Evolutionary conservation across 2,888 invertebrate genomes (phyloP).

Genomic region (Bombylius discolor): DNA sequence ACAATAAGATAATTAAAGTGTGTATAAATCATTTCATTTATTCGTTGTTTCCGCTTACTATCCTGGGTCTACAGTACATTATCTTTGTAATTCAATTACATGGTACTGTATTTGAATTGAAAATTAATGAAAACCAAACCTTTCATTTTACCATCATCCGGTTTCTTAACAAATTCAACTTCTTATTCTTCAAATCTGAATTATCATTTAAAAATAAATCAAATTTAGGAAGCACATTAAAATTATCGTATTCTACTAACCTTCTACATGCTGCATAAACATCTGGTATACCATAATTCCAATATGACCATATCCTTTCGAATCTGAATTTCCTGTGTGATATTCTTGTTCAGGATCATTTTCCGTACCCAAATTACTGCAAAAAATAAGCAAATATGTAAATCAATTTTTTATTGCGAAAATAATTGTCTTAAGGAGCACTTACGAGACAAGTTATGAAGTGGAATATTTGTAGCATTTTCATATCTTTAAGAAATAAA

Average conservation of each 20-base stretch:
- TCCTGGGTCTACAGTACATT: too few relatives aligned
- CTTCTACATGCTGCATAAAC: slow-evolving; percentile 73
- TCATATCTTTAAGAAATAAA: slow-evolving; percentile 45
- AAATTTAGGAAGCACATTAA: not conserved
- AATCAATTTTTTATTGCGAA: not conserved
- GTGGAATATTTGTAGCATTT: slow-evolving; percentile 56
- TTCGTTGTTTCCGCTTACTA: too few relatives aligned
- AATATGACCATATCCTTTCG: slow-evolving; percentile 85
- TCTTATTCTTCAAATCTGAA: slow-evolving; percentile 62
- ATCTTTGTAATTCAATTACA: not conserved
- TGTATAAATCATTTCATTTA: too few relatives aligned
- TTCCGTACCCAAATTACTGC: slow-evolving; percentile 92
- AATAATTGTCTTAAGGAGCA: not conserved
- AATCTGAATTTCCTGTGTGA: slow-evolving; percentile 84
- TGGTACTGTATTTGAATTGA: slow-evolving; percentile 39
- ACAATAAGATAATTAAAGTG: too few relatives aligned
- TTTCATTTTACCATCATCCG: slow-evolving; percentile 86
- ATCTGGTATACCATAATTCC: slow-evolving; percentile 80
- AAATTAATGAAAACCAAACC: slow-evolving; percentile 86
- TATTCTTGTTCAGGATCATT: slow-evolving; percentile 62
- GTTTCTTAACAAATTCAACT: slow-evolving; percentile 80
- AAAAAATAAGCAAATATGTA: slow-evolving; percentile 27
- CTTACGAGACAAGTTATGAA: slow-evolving; percentile 61
- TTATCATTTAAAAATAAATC: not conserved
- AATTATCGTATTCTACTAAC: slow-evolving; percentile 13